phyloP scores from a whole-genome alignment of 1,140 invertebrate genomes.

The Chelonus insularis region DNA sequence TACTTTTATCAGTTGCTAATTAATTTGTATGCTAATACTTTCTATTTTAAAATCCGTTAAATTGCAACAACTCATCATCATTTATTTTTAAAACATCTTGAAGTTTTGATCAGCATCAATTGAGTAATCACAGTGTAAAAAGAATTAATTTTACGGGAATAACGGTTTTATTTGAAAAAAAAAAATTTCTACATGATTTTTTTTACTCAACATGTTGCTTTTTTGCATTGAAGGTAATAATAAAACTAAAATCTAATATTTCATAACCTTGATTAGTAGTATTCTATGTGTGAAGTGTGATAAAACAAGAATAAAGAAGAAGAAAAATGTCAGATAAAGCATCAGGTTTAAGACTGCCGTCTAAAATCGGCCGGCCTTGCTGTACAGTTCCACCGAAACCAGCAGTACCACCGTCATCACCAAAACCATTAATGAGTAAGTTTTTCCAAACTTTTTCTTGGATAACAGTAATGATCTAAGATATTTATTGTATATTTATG shows the following conservation, averaged over 20 bases:
- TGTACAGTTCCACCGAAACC: constrained; percentile 64
- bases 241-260: not conserved
- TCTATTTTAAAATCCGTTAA: too few species aligned
- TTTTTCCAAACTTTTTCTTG: constrained; percentile 13
- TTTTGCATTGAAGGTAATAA: not conserved
- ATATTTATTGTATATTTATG: not conserved
- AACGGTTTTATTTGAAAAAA: too few species aligned
- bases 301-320: constrained; percentile 16
- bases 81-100: too few species aligned
- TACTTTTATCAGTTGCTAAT: too few species aligned
- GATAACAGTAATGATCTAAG: not conserved
- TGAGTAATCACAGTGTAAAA: too few species aligned
- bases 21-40: too few species aligned
- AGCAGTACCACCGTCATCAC: constrained; percentile 62
- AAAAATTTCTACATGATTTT: too few species aligned
- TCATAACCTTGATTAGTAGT: constrained; percentile 11
- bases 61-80: too few species aligned
- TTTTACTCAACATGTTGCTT: too few species aligned
- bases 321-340: constrained; percentile 44
- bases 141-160: too few species aligned
- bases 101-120: too few species aligned
- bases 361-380: constrained; percentile 66
- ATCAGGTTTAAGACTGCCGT: constrained; percentile 65
- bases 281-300: constrained; percentile 9
- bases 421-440: constrained; percentile 52